A percentile compares a stretch with the other conserved stretches of the same genome.
Conservation (phyloP, 2,888 invertebrate species). For the Shargacucullia verbasci region DNA sequence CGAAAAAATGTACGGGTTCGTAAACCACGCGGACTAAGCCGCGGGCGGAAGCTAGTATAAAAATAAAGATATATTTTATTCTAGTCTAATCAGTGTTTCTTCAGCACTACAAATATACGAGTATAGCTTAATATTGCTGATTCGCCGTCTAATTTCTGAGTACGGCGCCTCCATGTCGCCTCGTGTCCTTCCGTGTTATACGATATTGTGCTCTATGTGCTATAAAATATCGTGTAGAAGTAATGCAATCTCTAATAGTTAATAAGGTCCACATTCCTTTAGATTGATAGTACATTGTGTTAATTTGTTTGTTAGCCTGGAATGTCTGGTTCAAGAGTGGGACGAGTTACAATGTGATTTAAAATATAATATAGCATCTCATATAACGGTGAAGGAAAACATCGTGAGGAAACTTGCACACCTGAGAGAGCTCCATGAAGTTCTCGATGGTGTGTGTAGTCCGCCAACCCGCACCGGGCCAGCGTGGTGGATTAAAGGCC, state of each 20-base stretch:
- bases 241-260: slow-evolving; percentile 14
- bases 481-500: no score
- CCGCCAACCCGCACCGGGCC: no score
- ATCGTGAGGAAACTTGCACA: no score
- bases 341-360: not conserved
- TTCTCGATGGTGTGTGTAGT: no score
- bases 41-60: no score
- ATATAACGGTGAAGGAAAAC: no score
- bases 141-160: slow-evolving; percentile 41
- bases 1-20: no score
- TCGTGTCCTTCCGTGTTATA: slow-evolving; percentile 20
- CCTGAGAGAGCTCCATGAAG: no score
- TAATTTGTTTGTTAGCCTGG: slow-evolving; percentile 45
- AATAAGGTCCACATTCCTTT: slow-evolving; percentile 50
- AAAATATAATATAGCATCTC: no score
- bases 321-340: slow-evolving; percentile 23
- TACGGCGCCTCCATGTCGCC: slow-evolving; percentile 43
- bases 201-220: slow-evolving; percentile 39
- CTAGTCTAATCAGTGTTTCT: not conserved
- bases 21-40: no score
- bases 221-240: slow-evolving; percentile 29
- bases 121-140: slow-evolving; percentile 30
- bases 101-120: slow-evolving; percentile 19
- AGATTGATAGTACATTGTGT: slow-evolving; percentile 33
- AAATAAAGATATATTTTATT: no score